phyloP scores from a whole-genome alignment of 2,797 vertebrate genomes.

The Apogon talboti region DNA sequence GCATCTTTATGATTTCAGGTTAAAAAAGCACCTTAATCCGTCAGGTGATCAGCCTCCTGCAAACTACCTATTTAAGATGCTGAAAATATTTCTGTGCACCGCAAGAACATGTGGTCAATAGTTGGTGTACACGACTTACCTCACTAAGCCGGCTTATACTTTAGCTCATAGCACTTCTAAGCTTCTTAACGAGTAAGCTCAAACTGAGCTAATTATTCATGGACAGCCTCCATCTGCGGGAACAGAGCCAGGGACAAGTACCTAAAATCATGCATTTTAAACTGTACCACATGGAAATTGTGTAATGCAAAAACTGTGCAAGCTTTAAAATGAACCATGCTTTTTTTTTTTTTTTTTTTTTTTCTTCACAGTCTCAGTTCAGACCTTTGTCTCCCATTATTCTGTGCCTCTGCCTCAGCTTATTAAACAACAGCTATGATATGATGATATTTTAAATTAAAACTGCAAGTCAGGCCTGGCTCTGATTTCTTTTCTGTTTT shows the following conservation, averaged over 20 bases:
- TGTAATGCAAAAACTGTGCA: constrained; percentile 40
- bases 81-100: constrained; percentile 48
- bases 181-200: constrained; percentile 80
- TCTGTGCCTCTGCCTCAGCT: constrained; percentile 24
- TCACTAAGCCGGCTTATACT: constrained; percentile 79
- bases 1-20: constrained; percentile 29
- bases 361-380: constrained; percentile 17
- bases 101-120: constrained; percentile 71
- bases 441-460: constrained; percentile 61
- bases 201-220: constrained; percentile 81
- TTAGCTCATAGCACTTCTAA: constrained; percentile 79
- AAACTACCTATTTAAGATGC: constrained; percentile 45
- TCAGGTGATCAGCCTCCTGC: constrained; percentile 25
- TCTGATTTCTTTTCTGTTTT: constrained; percentile 54
- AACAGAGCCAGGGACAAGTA: constrained; percentile 58
- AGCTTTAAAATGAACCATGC: background rate
- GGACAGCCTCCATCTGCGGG: constrained; percentile 62
- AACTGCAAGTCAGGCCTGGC: constrained; percentile 24
- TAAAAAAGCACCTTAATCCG: constrained; percentile 34
- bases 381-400: constrained; percentile 28
- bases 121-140: constrained; percentile 74
- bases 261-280: constrained; percentile 46
- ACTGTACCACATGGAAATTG: constrained; percentile 40
- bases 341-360: constrained; percentile 9
- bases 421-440: constrained; percentile 45